phyloP scores from a whole-genome alignment of 1,140 invertebrate genomes.

The Orius insidiosus region DNA sequence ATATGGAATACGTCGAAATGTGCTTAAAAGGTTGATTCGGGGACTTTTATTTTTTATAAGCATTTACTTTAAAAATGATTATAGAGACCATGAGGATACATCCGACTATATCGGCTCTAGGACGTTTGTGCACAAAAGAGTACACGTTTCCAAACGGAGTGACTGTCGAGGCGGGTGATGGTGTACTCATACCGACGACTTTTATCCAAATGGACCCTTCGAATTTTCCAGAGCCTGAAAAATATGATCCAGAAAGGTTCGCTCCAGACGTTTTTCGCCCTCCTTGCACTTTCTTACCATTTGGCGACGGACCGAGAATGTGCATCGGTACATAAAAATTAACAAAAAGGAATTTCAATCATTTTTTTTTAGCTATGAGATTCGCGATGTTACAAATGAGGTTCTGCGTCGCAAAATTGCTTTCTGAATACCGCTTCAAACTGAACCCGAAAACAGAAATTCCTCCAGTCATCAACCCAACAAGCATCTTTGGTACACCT shows the following conservation, averaged over 20 bases:
- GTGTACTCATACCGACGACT: slow-evolving; percentile 34
- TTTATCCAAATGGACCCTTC: slow-evolving; percentile 37
- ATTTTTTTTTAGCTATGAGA: not conserved
- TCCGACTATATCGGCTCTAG: slow-evolving; percentile 27
- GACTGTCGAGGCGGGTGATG: slow-evolving; percentile 29
- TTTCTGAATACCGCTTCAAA: not conserved
- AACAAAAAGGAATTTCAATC: no score
- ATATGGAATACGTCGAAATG: slow-evolving; percentile 9
- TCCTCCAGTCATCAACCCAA: not conserved
- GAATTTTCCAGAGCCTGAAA: slow-evolving; percentile 34
- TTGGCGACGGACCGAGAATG: slow-evolving; percentile 41
- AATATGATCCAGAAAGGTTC: slow-evolving; percentile 35
- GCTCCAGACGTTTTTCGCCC: slow-evolving; percentile 27
- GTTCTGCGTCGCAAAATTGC: not conserved
- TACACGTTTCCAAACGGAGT: slow-evolving; percentile 30
- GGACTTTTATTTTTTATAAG: no score
- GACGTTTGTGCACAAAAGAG: slow-evolving; percentile 27
- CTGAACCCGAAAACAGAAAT: not conserved
- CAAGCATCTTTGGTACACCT: not conserved
- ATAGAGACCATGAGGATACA: slow-evolving; percentile 40
- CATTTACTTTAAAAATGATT: slow-evolving; percentile 3
- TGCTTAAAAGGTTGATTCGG: not conserved
- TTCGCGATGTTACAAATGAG: slow-evolving; percentile 2
- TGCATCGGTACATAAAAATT: slow-evolving; percentile 32
- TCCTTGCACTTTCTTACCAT: slow-evolving; percentile 31